phyloP scores from a whole-genome alignment of 2,113 vertebrate genomes.

The Brienomyrus longianalis region DNA sequence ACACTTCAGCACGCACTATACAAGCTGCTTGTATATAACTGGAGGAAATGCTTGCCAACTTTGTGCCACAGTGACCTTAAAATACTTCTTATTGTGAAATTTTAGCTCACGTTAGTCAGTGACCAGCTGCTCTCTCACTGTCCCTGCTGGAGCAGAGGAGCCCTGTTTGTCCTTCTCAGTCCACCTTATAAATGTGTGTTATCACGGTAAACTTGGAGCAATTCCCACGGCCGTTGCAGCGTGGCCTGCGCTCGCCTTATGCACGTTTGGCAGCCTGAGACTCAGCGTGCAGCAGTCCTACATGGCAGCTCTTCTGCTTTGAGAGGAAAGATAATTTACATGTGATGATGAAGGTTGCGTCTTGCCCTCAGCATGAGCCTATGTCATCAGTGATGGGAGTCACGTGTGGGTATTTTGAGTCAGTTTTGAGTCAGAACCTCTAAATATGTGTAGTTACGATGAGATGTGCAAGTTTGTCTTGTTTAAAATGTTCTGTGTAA shows the following conservation, averaged over 20 bases:
- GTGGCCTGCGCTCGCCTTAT: not conserved
- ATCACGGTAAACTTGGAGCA: not conserved
- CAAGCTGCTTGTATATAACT: not conserved
- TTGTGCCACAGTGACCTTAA: not conserved
- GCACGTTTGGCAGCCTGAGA: not conserved
- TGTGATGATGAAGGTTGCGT: not conserved
- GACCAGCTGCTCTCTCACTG: not conserved
- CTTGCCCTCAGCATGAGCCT: not conserved
- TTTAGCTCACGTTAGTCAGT: not conserved
- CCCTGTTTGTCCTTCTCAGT: not conserved
- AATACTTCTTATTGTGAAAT: constrained; percentile 2
- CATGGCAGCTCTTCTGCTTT: not conserved
- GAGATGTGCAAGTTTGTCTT: not conserved
- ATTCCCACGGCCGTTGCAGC: not conserved
- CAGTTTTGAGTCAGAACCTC: not conserved
- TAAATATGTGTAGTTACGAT: not conserved
- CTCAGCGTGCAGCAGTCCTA: not conserved
- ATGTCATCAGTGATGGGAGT: not conserved
- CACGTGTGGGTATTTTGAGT: no score
- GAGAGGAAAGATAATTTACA: not conserved
- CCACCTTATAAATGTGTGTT: not conserved
- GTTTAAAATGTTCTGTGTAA: not conserved
- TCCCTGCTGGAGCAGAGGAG: not conserved
- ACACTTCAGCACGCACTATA: not conserved
- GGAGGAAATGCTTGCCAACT: not conserved